A percentile compares a stretch with the other conserved stretches of the same genome.
These are phyloP conservation scores for Xiphophorus hellerii DNA, from an alignment of 2,113 vertebrate genomes.

Conservation along the genomic window DNA sequence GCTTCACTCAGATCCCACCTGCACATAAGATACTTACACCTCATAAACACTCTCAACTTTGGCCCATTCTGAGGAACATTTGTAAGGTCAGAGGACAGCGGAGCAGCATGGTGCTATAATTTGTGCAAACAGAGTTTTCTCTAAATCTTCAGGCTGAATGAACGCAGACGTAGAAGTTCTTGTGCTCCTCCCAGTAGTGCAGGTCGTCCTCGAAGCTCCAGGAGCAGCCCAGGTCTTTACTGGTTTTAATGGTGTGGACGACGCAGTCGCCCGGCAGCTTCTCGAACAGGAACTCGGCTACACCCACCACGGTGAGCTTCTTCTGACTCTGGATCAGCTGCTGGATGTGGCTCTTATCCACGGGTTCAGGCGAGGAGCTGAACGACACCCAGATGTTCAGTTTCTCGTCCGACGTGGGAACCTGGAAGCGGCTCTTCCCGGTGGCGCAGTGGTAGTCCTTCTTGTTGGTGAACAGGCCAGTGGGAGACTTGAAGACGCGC, in stretches of 20 bases:
- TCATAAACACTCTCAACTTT: background rate
- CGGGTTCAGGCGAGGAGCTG: constrained; percentile 76
- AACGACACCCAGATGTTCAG: constrained; percentile 78
- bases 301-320: constrained; percentile 46
- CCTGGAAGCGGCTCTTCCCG: constrained; percentile 77
- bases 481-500: constrained; percentile 69
- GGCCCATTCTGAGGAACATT: background rate
- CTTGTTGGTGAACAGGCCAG: constrained; percentile 59
- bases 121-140: constrained; percentile 7
- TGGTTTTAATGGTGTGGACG: constrained; percentile 73
- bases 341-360: constrained; percentile 70
- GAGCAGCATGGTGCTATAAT: background rate
- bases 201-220: constrained; percentile 77
- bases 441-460: constrained; percentile 69
- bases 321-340: constrained; percentile 74
- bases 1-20: background rate
- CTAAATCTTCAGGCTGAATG: constrained; percentile 72
- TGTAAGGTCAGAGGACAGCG: background rate
- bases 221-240: constrained; percentile 71
- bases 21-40: background rate
- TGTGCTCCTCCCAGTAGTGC: constrained; percentile 78
- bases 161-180: constrained; percentile 74
- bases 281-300: constrained; percentile 72
- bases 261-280: constrained; percentile 61
- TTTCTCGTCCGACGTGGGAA: constrained; percentile 65